Conservation (phyloP, 2,888 invertebrate genomes). For the Cephus pygmeus region DNA sequence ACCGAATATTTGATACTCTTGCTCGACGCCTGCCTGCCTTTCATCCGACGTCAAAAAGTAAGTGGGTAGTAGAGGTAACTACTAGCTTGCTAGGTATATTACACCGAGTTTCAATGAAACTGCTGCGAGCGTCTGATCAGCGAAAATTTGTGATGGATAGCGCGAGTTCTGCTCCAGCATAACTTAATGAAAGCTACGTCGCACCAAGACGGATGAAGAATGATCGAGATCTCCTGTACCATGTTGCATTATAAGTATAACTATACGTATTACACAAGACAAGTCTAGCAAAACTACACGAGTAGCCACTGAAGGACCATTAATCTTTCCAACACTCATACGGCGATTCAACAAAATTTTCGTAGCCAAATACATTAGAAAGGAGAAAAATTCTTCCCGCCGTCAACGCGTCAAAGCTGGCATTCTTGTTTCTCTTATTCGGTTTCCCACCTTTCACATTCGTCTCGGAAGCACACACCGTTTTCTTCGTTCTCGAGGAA, state of each 20-base stretch:
- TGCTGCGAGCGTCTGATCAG: slow-evolving; percentile 48
- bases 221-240: not conserved
- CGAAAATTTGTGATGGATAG: slow-evolving; percentile 49
- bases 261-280: not conserved
- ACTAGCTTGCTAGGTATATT: not conserved
- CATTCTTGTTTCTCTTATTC: not conserved
- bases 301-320: not conserved
- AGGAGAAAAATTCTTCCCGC: not conserved
- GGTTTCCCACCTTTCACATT: not conserved
- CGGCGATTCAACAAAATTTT: not conserved
- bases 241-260: not conserved
- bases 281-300: not conserved
- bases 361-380: not conserved
- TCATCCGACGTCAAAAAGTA: not conserved
- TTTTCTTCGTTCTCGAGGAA: slow-evolving; percentile 9
- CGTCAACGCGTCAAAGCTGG: not conserved
- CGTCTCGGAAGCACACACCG: not conserved
- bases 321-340: not conserved
- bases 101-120: slow-evolving; percentile 39
- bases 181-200: slow-evolving; percentile 44
- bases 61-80: not conserved
- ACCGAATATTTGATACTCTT: not conserved
- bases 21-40: not conserved
- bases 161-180: slow-evolving; percentile 26
- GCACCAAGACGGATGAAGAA: slow-evolving; percentile 25